Percentiles rank a stretch among this genome's conserved stretches.
phyloP scores from a whole-genome alignment of 2,888 invertebrate species.

The Caenorhabditis virilis region DNA sequence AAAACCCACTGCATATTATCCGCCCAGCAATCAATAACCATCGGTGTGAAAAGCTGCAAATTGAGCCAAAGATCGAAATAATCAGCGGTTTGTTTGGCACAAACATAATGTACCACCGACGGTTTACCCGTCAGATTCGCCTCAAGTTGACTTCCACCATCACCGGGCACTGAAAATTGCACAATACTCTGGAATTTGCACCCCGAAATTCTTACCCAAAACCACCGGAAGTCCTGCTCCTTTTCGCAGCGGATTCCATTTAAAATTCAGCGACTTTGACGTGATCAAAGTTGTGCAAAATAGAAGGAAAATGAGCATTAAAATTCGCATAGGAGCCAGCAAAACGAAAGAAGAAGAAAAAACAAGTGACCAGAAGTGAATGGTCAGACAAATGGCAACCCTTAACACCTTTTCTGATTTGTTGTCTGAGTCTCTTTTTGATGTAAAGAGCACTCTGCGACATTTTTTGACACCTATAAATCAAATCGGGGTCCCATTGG shows the following conservation, averaged over 20 bases:
- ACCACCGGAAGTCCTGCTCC: constrained; percentile 33
- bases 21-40: constrained; percentile 90
- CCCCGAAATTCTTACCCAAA: constrained; percentile 13
- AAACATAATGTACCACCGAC: constrained; percentile 81
- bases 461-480: no score
- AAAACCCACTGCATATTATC: constrained; percentile 73
- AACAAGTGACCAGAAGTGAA: no score
- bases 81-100: constrained; percentile 79
- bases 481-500: no score
- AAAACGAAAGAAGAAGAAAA: no score
- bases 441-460: no score
- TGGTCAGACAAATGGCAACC: no score
- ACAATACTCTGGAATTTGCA: not conserved
- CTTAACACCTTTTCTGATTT: no score
- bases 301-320: no score
- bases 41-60: constrained; percentile 84
- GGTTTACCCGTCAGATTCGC: constrained; percentile 84
- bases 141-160: constrained; percentile 92
- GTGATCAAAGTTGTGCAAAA: no score
- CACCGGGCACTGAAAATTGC: constrained; percentile 85
- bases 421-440: no score
- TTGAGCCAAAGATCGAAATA: constrained; percentile 96
- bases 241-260: no score
- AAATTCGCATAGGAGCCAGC: no score
- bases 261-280: constrained; percentile 58